Evolutionary conservation across 2,113 vertebrate species (phyloP).

Genomic region (Ellobius talpinus): DNA sequence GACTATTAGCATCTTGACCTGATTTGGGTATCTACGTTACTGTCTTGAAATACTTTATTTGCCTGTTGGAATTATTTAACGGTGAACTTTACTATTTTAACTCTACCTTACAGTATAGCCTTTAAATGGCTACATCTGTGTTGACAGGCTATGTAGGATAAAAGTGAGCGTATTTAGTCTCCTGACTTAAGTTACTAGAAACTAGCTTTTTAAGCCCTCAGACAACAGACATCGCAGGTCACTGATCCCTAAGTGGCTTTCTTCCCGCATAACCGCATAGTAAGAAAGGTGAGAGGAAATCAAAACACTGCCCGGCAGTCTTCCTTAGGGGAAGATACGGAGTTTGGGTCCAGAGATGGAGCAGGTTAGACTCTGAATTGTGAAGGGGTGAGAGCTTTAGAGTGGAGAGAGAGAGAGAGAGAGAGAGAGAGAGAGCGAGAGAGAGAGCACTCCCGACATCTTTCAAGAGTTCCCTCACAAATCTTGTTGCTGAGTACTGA

Average conservation of each 20-base stretch:
- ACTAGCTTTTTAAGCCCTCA: not conserved
- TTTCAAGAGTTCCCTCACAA: not conserved
- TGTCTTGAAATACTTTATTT: slow-evolving; percentile 47
- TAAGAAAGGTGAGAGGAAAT: not conserved
- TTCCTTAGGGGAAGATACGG: not conserved
- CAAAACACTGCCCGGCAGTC: not conserved
- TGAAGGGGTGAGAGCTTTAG: not conserved
- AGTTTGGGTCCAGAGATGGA: slow-evolving; percentile 6
- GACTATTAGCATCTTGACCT: not conserved
- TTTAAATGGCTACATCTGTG: not conserved
- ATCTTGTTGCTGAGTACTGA: not conserved
- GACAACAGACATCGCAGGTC: not conserved
- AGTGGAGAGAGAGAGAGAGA: no score
- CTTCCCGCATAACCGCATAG: not conserved
- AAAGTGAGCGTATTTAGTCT: not conserved
- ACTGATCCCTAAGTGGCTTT: not conserved
- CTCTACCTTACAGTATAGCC: slow-evolving; percentile 27
- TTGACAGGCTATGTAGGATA: not conserved
- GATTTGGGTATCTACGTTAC: not conserved
- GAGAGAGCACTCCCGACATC: not conserved
- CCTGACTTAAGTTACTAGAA: slow-evolving; percentile 47
- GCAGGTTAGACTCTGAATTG: not conserved
- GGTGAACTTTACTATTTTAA: not conserved
- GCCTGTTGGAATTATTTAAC: slow-evolving; percentile 25
- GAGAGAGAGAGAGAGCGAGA: not conserved